A percentile compares a stretch with the other conserved stretches of the same genome.
These are phyloP conservation scores for Hydrozoanthus gracilis DNA, from an alignment of 92 coral and sea anemone genomes.

Conservation along the genomic window DNA sequence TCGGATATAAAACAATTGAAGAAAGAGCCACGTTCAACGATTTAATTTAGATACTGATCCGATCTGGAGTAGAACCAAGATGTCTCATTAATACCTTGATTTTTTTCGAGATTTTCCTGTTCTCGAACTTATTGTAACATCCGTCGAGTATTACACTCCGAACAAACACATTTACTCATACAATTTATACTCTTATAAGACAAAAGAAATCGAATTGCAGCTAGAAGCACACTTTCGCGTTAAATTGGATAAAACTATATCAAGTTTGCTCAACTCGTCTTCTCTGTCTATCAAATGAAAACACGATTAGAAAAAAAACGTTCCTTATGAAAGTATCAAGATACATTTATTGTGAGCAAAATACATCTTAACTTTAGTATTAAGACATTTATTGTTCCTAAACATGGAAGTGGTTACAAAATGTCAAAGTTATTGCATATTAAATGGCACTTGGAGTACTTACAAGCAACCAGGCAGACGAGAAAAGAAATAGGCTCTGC, in stretches of 20 bases:
- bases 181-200: constrained; percentile 40
- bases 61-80: constrained; percentile 2
- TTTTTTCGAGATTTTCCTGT: constrained; percentile 23
- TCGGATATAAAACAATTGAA: constrained; percentile 16
- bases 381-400: not conserved
- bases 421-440: constrained; percentile 29
- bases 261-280: not conserved
- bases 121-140: not conserved
- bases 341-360: not conserved
- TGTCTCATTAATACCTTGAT: constrained; percentile 10
- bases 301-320: not conserved
- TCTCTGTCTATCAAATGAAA: not conserved
- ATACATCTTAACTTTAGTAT: not conserved
- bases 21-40: not conserved
- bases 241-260: not conserved
- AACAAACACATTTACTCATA: constrained; percentile 33
- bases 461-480: not conserved
- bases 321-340: not conserved
- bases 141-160: constrained; percentile 27
- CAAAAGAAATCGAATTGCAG: constrained; percentile 34
- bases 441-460: constrained; percentile 19
- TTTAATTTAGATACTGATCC: constrained; percentile 19
- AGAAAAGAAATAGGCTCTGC: constrained; percentile 1
- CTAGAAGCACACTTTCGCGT: constrained; percentile 16
- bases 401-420: constrained; percentile 25